Conservation (phyloP, 2,888 invertebrate species). For the Ormyrus rosae region DNA sequence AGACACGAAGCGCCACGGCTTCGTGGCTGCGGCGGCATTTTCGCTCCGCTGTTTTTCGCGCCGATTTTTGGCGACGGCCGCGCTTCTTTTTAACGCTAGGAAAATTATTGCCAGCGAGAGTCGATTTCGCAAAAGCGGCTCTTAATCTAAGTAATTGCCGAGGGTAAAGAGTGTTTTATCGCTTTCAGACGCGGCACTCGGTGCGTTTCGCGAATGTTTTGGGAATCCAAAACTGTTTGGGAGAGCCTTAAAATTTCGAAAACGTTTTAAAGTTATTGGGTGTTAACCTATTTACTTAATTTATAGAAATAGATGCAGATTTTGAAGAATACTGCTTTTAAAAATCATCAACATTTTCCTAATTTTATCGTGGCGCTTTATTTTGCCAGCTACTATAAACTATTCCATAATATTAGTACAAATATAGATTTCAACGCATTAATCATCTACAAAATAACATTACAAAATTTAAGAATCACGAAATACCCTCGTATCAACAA, state of each 20-base stretch:
- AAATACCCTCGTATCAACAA: no score
- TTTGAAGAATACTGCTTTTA: no score
- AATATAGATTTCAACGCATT: no score
- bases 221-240: no score
- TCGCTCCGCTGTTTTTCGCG: slow-evolving; percentile 24
- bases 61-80: slow-evolving; percentile 29
- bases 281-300: neutral
- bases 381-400: no score
- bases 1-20: slow-evolving; percentile 53
- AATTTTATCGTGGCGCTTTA: no score
- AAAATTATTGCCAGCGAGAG: neutral
- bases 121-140: slow-evolving; percentile 2
- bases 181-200: neutral
- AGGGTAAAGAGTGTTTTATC: neutral
- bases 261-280: no score
- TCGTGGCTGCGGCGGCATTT: slow-evolving; percentile 20
- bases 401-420: no score
- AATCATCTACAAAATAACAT: no score
- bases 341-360: no score
- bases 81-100: slow-evolving; percentile 2
- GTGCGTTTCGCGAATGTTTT: neutral
- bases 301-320: neutral
- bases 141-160: slow-evolving; percentile 21
- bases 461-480: no score
- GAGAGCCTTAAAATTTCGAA: no score